Evolutionary conservation across 2,113 vertebrate species (phyloP), one percentile per base, ranked within the genome.

Genomic region (Campylomormyrus numenius): DNA sequence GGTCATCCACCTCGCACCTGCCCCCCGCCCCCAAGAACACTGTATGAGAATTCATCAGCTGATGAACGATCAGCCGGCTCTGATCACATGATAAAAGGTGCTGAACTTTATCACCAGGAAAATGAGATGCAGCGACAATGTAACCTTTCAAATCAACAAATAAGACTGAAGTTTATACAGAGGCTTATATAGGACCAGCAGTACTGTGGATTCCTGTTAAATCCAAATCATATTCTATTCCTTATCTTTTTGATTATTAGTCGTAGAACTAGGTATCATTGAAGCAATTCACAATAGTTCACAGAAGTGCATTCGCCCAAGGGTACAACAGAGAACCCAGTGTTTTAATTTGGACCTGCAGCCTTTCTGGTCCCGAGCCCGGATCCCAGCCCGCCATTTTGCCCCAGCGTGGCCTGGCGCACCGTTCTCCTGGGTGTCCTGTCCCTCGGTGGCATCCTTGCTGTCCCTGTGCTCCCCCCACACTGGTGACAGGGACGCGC

Each of bases 1-100:
- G 0, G 98, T 97, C 39, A 96, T 96, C 93, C 99, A 98, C 88
- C 98, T 97, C 95, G 96, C 97, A 92, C 94, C 98, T 99, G 95
- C 15, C 42, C 48, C 90, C 70, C 88, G 27, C 83, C 86, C 31
- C 48, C 45, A 35, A 35, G 42, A 17, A 80, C 11, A 80, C 17
- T 8, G 45, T 17, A 19, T 87, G 49, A 52, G 50, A 52, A 17
- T 52, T 31, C 2, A 52, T 62, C 86, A 58, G 52, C 17, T 6
- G 53, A 42, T 9, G 87, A 27, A 53, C 3, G 10, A 42, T 45
- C 8, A 8, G 87, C 50, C 24, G 5, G 13, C 48, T 15, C 46
- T 52, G 21, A 42, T 87, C 85, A 52, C 13, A 0, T 13, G 49
- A 50, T 50, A 15, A 50, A 50, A 11, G n/a, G 24, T 46, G 21